Conservation (phyloP, 2,797 vertebrate species). For the Petrocephalus sullivani region DNA sequence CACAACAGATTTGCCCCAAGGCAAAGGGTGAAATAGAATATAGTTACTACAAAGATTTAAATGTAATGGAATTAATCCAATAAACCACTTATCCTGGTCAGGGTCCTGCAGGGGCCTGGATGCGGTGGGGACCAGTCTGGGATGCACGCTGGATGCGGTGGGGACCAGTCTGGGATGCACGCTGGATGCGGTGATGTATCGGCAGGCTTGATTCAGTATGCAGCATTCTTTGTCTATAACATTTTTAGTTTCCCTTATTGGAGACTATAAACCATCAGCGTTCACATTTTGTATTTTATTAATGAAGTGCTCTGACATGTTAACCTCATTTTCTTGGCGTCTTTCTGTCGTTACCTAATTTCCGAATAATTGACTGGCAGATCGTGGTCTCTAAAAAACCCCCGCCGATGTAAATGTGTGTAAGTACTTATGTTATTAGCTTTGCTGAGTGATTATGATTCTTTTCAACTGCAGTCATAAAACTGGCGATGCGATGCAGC, state of each 20-base stretch:
- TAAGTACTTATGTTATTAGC: neutral
- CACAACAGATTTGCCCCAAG: neutral
- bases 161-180: neutral
- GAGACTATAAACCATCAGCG: neutral
- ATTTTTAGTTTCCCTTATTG: neutral
- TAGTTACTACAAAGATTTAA: neutral
- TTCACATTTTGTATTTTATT: neutral
- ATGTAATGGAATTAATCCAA: neutral
- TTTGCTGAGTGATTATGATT: neutral
- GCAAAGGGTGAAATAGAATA: neutral
- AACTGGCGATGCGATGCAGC: neutral
- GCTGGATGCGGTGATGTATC: neutral
- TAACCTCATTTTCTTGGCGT: neutral
- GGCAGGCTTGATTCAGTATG: neutral
- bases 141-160: neutral
- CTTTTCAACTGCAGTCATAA: neutral
- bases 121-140: neutral
- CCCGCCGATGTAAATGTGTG: neutral
- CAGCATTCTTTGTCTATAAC: neutral
- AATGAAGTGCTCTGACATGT: neutral
- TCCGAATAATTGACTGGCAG: neutral
- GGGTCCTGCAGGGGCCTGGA: neutral
- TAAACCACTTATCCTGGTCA: neutral
- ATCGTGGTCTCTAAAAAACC: neutral
- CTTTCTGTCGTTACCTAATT: neutral